Conservation (phyloP, 1,140 invertebrate species). For the Trissolcus basalis region DNA sequence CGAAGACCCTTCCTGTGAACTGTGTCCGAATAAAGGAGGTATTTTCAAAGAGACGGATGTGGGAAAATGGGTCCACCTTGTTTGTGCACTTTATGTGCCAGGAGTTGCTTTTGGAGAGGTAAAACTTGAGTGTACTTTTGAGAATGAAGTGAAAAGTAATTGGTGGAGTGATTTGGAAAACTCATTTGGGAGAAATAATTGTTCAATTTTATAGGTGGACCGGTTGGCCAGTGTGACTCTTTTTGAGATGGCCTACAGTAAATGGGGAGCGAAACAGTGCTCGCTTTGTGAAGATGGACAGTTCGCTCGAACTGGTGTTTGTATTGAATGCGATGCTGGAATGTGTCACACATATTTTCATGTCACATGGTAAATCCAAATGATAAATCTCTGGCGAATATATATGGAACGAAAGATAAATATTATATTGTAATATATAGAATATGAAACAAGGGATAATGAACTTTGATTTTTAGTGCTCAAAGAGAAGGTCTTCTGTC, state of each 20-base stretch:
- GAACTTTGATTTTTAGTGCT: constrained; percentile 85
- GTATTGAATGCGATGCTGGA: constrained; percentile 97
- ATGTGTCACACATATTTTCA: constrained; percentile 98
- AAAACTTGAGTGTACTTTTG: constrained; percentile 10
- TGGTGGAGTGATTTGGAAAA: no score
- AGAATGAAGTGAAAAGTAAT: no score
- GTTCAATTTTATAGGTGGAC: constrained; percentile 85
- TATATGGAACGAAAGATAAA: no score
- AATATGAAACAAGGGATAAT: no score
- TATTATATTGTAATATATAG: no score
- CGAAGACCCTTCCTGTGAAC: constrained; percentile 88
- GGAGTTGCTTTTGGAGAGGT: constrained; percentile 97
- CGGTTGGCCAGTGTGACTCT: constrained; percentile 89
- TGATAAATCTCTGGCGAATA: no score
- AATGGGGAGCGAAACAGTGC: constrained; percentile 92
- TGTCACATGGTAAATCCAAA: constrained; percentile 88
- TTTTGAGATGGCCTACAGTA: constrained; percentile 96
- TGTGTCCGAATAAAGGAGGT: constrained; percentile 90
- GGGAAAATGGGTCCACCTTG: constrained; percentile 97
- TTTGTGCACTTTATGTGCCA: constrained; percentile 96
- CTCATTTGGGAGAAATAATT: no score
- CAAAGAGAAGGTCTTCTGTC: constrained; percentile 94
- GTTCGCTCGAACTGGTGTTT: constrained; percentile 93
- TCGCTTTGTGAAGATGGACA: constrained; percentile 90
- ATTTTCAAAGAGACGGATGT: constrained; percentile 98